A percentile compares a stretch with the other conserved stretches of the same genome.
phyloP scores from a whole-genome alignment of 2,888 invertebrate species.

The Callyntrura sp. region DNA sequence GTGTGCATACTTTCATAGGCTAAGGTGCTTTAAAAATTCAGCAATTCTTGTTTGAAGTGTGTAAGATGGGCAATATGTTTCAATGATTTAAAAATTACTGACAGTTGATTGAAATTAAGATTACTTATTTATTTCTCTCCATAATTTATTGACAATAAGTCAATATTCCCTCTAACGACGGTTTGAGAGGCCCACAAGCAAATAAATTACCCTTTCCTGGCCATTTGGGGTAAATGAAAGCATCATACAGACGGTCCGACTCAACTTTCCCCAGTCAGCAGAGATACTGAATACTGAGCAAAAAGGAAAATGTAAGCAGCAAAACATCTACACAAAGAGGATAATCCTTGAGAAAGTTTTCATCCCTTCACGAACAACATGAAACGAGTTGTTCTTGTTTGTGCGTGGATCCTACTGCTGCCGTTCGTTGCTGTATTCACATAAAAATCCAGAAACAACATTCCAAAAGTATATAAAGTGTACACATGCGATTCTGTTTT shows the following conservation, averaged over 20 bases:
- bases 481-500: neutral
- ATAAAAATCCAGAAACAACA: constrained; percentile 21
- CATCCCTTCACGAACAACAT: constrained; percentile 42
- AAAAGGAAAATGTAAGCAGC: constrained; percentile 60
- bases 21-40: constrained; percentile 21
- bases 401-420: neutral
- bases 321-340: constrained; percentile 49
- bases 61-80: neutral
- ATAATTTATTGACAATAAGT: neutral
- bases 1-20: neutral
- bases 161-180: neutral
- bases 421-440: too few relatives aligned
- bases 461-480: neutral
- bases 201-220: neutral
- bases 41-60: too few relatives aligned
- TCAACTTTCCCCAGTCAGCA: constrained; percentile 59
- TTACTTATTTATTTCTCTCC: neutral
- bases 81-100: neutral
- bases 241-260: neutral
- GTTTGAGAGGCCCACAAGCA: neutral
- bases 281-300: neutral
- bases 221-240: neutral
- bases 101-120: neutral
- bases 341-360: constrained; percentile 39
- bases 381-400: constrained; percentile 33